Evolutionary conservation across 2,797 vertebrate genomes (phyloP), one percentile per base, ranked within the genome.

Genomic region (Pyrocephalus nanus): DNA sequence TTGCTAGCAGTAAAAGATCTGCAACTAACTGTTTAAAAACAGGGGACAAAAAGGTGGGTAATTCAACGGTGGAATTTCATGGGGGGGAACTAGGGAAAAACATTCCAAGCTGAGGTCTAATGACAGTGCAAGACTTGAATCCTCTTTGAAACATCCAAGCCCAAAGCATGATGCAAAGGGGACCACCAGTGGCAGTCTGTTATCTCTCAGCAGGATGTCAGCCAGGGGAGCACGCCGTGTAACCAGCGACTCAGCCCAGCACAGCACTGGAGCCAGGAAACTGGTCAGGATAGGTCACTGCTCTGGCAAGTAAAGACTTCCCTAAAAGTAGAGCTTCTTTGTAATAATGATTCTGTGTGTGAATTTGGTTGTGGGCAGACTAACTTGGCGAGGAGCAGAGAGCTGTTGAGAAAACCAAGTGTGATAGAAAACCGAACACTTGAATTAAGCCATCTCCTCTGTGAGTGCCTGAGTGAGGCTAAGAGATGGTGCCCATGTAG

Each of bases 1-100:
- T 92, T 87, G 32, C 29, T 81, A 62, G 54, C 74, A 67, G 43
- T 53, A 71, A 66, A 77, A 83, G 48, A 80, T 58, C 61, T 66
- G 42, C 62, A 86, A 60, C 30, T 47, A 88, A 48, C 55, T 50
- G 6, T 72, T 93, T 74, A 74, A 87, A 92, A 54, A 69, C 11
- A n/a, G 40, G 21, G 55, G 48, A 53, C 29, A 57, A 64, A 67
- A 92, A 47, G 36, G 15, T 48, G 34, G 22, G 16, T 67, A 65
- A 84, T 92, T 82, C 67, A 32, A 0, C 14, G 20, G 15, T 34
- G 22, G 50, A 27, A 64, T 81, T 92, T 70, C 0, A 1, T 14
- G 20, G 40, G 1, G 3, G 17, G 25, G 3, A 69, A 53, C n/a
- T n/a, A 51, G 22, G 45, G 25, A 62, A 30, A 61, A 78, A 67